phyloP scores from a whole-genome alignment of 1,140 invertebrate species.

The Bursaphelenchus mucronatus region DNA sequence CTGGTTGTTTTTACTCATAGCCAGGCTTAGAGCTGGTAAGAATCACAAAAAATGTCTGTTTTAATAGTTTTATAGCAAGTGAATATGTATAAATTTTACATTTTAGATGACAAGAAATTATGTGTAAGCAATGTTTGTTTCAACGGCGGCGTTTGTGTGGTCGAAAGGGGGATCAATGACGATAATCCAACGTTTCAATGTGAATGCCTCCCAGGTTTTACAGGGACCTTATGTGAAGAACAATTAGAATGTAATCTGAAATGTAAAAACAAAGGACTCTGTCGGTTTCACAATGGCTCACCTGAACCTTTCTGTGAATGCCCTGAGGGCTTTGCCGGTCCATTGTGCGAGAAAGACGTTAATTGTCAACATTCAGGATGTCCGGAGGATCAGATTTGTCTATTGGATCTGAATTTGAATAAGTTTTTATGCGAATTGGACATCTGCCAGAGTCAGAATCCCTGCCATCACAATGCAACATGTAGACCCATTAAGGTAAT shows the following conservation, averaged over 20 bases:
- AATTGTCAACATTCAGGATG: conserved; percentile 27
- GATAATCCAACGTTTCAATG: conserved; percentile 16
- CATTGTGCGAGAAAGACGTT: conserved; percentile 4
- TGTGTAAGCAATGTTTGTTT: conserved; percentile 14
- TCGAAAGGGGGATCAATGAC: conserved; percentile 2
- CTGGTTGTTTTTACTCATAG: too few relatives aligned
- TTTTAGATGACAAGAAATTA: not conserved
- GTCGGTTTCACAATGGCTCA: conserved; percentile 16
- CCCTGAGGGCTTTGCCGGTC: conserved; percentile 14
- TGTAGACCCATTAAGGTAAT: conserved; percentile 19
- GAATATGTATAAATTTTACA: too few relatives aligned
- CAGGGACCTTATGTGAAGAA: conserved; percentile 24
- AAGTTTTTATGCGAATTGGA: conserved; percentile 18
- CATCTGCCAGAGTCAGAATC: not conserved
- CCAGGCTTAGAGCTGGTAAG: too few relatives aligned
- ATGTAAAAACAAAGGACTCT: conserved; percentile 20
- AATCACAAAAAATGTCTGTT: too few relatives aligned
- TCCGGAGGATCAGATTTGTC: conserved; percentile 15
- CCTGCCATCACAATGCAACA: conserved; percentile 23
- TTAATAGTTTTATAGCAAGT: too few relatives aligned
- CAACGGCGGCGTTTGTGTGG: conserved; percentile 20
- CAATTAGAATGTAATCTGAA: conserved; percentile 13
- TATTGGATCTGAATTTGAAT: conserved; percentile 4
- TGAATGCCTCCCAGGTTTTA: conserved; percentile 21
- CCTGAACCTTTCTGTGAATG: conserved; percentile 8